These are phyloP conservation scores for Tetropium fuscum DNA, from an alignment of 2,888 invertebrate species.

Conservation along the genomic window DNA sequence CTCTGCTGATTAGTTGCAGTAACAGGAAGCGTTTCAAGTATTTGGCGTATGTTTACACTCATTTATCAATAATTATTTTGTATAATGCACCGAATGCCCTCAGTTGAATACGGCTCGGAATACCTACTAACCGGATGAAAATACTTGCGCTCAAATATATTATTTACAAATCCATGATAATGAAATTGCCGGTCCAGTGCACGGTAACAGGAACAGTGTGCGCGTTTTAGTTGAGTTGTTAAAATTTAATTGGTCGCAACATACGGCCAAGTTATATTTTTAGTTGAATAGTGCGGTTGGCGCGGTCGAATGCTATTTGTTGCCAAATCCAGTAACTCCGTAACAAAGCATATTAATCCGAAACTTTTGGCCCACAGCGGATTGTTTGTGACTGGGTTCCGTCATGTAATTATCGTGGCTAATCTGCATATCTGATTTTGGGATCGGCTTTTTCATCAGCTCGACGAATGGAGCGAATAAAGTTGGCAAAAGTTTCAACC, in stretches of 20 bases:
- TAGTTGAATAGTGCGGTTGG: constrained; percentile 29
- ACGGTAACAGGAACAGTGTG: not conserved
- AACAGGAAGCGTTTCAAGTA: not conserved
- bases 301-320: constrained; percentile 28
- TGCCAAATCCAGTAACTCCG: constrained; percentile 29
- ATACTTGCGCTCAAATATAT: no score
- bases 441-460: not conserved
- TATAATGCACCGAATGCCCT: no score
- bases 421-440: constrained; percentile 11
- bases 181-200: not conserved
- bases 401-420: constrained; percentile 19
- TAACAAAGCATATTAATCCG: constrained; percentile 34
- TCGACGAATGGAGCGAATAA: not conserved
- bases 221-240: not conserved
- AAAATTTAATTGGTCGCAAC: constrained; percentile 27
- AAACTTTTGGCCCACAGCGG: constrained; percentile 26
- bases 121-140: no score
- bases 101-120: no score
- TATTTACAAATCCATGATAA: no score
- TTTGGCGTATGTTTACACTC: not conserved
- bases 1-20: not conserved
- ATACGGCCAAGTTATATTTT: constrained; percentile 28
- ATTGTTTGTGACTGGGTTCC: constrained; percentile 13
- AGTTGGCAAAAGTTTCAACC: no score
- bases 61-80: no score